Conservation (phyloP, 1,140 invertebrate genomes). For the Tachypleus tridentatus region DNA sequence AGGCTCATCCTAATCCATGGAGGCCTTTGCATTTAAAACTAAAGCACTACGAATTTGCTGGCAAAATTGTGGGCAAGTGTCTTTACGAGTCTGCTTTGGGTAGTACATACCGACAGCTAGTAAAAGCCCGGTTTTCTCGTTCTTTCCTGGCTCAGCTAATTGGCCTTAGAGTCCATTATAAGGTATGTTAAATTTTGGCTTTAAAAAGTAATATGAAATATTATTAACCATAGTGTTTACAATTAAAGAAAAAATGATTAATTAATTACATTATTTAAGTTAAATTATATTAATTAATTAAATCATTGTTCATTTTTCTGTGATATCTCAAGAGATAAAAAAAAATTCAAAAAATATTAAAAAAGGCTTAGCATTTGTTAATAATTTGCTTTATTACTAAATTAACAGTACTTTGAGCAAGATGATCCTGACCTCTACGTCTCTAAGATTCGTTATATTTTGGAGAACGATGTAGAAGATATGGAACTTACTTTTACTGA, state of each 20-base stretch:
- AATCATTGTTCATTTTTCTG: too few species aligned
- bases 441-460: slow-evolving; percentile 80
- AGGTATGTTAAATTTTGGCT: slow-evolving; percentile 38
- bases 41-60: slow-evolving; percentile 87
- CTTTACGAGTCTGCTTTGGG: slow-evolving; percentile 82
- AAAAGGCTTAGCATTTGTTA: too few species aligned
- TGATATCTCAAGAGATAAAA: too few species aligned
- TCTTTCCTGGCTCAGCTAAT: slow-evolving; percentile 92
- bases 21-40: slow-evolving; percentile 59
- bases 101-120: slow-evolving; percentile 70
- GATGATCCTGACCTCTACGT: slow-evolving; percentile 88
- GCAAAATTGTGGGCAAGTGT: slow-evolving; percentile 86
- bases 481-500: slow-evolving; percentile 79
- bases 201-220: background rate
- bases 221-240: too few species aligned
- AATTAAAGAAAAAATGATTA: too few species aligned
- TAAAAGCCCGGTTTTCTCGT: slow-evolving; percentile 75
- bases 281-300: too few species aligned
- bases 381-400: background rate
- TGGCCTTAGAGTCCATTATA: slow-evolving; percentile 81
- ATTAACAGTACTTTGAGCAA: slow-evolving; percentile 77
- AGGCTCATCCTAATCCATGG: slow-evolving; percentile 75
- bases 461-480: slow-evolving; percentile 75
- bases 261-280: too few species aligned
- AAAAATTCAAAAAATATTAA: too few species aligned